Conservation (phyloP, 1,140 invertebrate species). For the Alviniconcha marisindica region DNA sequence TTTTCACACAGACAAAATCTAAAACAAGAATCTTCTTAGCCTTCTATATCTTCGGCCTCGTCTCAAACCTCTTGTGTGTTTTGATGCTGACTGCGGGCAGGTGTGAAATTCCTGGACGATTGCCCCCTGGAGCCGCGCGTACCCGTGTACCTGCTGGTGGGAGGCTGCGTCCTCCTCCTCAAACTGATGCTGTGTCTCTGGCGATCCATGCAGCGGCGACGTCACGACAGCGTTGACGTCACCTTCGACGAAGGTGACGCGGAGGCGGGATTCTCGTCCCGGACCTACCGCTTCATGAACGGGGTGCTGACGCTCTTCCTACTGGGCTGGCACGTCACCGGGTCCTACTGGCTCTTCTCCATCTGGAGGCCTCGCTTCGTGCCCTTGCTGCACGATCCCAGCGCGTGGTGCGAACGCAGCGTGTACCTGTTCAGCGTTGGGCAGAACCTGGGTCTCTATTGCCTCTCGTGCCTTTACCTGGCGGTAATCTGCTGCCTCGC, state of each 20-base stretch:
- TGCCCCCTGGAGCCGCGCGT: slow-evolving; percentile 70
- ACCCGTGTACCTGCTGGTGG: slow-evolving; percentile 71
- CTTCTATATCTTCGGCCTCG: too few relatives aligned
- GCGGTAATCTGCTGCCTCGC: slow-evolving; percentile 40
- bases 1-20: too few relatives aligned
- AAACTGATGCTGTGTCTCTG: slow-evolving; percentile 80
- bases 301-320: slow-evolving; percentile 80
- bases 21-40: too few relatives aligned
- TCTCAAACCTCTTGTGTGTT: too few relatives aligned
- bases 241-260: slow-evolving; percentile 69
- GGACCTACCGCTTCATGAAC: slow-evolving; percentile 73
- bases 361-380: slow-evolving; percentile 70
- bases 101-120: slow-evolving; percentile 71
- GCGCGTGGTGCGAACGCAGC: slow-evolving; percentile 71
- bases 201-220: slow-evolving; percentile 79
- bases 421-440: slow-evolving; percentile 76
- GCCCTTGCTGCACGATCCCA: slow-evolving; percentile 80
- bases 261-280: slow-evolving; percentile 63
- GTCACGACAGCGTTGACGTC: slow-evolving; percentile 79
- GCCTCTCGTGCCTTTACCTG: slow-evolving; percentile 78
- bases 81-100: too few relatives aligned
- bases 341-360: slow-evolving; percentile 72
- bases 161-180: slow-evolving; percentile 68
- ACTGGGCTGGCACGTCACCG: slow-evolving; percentile 77
- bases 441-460: slow-evolving; percentile 79